Conservation (phyloP, 2,888 invertebrate genomes). For the Dysmachus trigonus region DNA sequence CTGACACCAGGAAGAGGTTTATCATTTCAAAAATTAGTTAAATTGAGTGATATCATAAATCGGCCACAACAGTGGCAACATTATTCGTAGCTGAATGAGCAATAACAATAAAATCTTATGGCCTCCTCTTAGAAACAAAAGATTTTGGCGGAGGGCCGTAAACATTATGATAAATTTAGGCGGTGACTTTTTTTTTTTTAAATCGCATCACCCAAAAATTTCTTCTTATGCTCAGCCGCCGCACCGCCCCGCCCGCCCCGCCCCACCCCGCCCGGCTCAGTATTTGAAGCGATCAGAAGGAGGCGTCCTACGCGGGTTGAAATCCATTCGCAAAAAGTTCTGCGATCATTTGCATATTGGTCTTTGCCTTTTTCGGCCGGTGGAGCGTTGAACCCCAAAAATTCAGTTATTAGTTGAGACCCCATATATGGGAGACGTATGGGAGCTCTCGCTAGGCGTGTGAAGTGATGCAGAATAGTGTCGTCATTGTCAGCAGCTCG, state of each 20-base stretch:
- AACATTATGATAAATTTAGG: not conserved
- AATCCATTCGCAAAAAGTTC: not conserved
- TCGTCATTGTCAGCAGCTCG: not conserved
- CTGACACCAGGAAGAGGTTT: not conserved
- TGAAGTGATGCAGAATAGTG: not conserved
- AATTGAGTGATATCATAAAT: constrained; percentile 1
- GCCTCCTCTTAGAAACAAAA: not conserved
- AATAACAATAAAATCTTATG: not conserved
- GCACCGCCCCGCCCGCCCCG: not conserved
- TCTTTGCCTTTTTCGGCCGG: constrained; percentile 34
- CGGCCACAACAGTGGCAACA: not conserved
- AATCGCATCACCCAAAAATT: not conserved
- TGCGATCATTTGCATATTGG: constrained; percentile 41
- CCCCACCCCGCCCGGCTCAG: not conserved
- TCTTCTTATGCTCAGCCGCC: not conserved
- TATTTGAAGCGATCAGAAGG: not conserved
- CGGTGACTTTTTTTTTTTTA: not conserved
- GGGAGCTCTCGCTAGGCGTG: not conserved
- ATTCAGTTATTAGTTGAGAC: constrained; percentile 31
- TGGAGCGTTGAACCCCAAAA: constrained; percentile 43
- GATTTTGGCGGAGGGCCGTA: not conserved
- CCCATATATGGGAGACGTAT: not conserved
- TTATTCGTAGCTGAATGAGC: not conserved
- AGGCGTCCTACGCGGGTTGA: not conserved
- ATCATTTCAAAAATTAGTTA: not conserved